Conservation (phyloP, 2,797 vertebrate species). For the Liparis tanakae region DNA sequence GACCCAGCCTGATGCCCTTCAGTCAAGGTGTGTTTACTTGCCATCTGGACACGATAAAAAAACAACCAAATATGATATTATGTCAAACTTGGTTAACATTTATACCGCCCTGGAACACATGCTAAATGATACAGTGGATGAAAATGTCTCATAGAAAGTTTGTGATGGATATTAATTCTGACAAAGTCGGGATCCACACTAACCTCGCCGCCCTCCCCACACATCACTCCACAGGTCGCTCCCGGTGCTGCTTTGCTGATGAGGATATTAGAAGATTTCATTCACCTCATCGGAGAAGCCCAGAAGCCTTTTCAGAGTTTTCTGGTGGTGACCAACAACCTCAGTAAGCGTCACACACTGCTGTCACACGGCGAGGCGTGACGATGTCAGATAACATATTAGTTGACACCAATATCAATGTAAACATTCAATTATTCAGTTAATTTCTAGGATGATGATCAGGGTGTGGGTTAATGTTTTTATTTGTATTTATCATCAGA, state of each 20-base stretch:
- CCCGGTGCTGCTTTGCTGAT: slow-evolving; percentile 94
- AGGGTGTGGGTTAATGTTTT: background rate
- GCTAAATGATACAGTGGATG: slow-evolving; percentile 38
- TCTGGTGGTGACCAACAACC: slow-evolving; percentile 95
- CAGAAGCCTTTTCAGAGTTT: slow-evolving; percentile 98
- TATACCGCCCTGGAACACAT: slow-evolving; percentile 36
- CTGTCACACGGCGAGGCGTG: background rate
- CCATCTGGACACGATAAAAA: slow-evolving; percentile 69
- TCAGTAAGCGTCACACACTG: slow-evolving; percentile 84
- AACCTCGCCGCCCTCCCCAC: background rate
- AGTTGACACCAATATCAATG: background rate
- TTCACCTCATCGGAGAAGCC: slow-evolving; percentile 94
- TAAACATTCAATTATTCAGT: background rate
- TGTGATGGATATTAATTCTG: slow-evolving; percentile 4
- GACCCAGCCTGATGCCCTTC: slow-evolving; percentile 49
- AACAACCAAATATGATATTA: slow-evolving; percentile 35
- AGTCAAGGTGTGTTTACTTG: slow-evolving; percentile 48
- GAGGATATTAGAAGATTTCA: slow-evolving; percentile 97
- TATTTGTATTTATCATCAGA: background rate
- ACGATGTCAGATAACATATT: background rate
- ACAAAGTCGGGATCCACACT: slow-evolving; percentile 14
- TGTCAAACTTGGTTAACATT: slow-evolving; percentile 30
- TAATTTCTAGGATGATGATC: background rate
- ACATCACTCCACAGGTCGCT: slow-evolving; percentile 84
- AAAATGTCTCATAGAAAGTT: slow-evolving; percentile 27